phyloP scores from a whole-genome alignment of 2,797 vertebrate species.

The Sternotherus odoratus region DNA sequence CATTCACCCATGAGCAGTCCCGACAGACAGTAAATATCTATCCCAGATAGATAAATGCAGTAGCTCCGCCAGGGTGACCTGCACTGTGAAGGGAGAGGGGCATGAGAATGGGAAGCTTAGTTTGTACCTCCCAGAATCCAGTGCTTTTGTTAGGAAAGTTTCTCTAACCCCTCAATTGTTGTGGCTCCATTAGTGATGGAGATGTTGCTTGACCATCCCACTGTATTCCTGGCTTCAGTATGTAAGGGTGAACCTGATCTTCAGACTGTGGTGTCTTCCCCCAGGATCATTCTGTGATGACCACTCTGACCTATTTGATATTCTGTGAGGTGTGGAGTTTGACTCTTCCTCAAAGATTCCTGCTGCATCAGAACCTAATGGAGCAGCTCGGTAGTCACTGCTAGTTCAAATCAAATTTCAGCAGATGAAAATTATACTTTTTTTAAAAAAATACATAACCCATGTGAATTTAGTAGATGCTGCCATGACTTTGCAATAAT shows the following conservation, averaged over 20 bases:
- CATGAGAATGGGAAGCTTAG: neutral
- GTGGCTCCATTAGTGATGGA: neutral
- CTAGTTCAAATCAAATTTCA: neutral
- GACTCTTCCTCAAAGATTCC: neutral
- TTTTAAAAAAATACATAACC: neutral
- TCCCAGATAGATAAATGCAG: too few relatives aligned
- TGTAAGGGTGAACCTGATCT: neutral
- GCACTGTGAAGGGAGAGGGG: neutral
- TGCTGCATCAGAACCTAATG: neutral
- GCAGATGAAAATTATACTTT: neutral
- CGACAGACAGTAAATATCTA: neutral
- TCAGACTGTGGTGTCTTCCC: neutral
- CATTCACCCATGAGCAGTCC: neutral
- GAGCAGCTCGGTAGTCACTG: neutral
- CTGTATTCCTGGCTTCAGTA: neutral
- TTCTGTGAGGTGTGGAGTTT: neutral
- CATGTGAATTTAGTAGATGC: slow-evolving; percentile 37
- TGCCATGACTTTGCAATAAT: slow-evolving; percentile 69
- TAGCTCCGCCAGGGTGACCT: neutral
- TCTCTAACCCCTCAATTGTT: neutral
- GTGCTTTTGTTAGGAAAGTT: neutral
- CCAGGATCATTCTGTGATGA: fast-evolving
- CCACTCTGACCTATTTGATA: neutral
- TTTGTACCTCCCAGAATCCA: neutral
- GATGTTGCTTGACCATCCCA: neutral